A percentile compares a stretch with the other conserved stretches of the same genome.
Evolutionary conservation across 2,888 invertebrate species (phyloP).

Genomic region (Melangyna quadrimaculata): DNA sequence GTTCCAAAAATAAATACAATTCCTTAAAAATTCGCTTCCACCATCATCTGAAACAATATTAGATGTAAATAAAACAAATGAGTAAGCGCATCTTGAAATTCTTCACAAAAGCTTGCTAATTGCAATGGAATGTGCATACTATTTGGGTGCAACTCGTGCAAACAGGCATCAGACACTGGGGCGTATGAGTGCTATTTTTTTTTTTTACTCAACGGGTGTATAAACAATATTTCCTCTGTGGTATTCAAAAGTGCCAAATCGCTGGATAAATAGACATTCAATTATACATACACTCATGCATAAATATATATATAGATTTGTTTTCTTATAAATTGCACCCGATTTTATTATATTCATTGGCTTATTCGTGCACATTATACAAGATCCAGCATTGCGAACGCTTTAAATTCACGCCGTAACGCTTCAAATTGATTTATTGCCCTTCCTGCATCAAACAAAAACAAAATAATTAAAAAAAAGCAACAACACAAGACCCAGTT

Average conservation of each 20-base stretch:
- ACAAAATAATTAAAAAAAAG: neutral
- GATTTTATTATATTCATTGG: conserved; percentile 12
- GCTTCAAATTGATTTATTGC: conserved; percentile 59
- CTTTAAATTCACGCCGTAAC: conserved; percentile 50
- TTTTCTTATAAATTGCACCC: conserved; percentile 45
- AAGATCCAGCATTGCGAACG: conserved; percentile 41
- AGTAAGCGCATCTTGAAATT: conserved; percentile 13
- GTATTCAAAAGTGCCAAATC: conserved; percentile 59
- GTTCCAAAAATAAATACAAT: conserved; percentile 49
- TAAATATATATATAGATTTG: conserved; percentile 30
- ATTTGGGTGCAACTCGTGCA: conserved; percentile 20
- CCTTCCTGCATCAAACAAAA: neutral
- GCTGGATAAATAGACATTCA: conserved; percentile 9
- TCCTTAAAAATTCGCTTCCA: neutral
- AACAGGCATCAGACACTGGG: conserved; percentile 53
- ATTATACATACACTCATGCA: neutral
- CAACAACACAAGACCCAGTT: neutral
- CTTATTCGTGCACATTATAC: conserved; percentile 8
- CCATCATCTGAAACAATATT: neutral
- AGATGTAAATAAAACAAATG: conserved; percentile 29
- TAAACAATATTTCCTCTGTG: conserved; percentile 29
- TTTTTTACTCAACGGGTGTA: neutral
- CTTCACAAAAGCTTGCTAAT: conserved; percentile 37
- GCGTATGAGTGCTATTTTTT: conserved; percentile 52
- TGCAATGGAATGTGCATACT: conserved; percentile 52